Evolutionary conservation across 2,888 invertebrate species (phyloP).

Genomic region (Leptinotarsa tumamoca): DNA sequence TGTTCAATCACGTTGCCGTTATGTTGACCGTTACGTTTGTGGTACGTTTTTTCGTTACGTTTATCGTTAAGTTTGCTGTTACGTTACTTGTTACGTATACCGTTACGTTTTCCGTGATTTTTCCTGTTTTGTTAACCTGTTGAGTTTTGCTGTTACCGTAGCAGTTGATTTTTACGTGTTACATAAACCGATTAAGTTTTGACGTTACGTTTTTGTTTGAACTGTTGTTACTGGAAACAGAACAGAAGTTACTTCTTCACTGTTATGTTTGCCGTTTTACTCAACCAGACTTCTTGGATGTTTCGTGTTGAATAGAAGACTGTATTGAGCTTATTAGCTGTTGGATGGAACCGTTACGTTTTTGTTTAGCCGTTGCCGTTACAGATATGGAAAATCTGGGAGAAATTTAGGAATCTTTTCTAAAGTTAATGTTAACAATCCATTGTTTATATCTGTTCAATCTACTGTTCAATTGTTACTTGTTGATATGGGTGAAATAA

Average conservation of each 20-base stretch:
- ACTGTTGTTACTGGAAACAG: background rate
- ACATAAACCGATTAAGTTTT: background rate
- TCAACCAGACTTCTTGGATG: conserved; percentile 10
- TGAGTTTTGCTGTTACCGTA: background rate
- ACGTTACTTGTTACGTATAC: background rate
- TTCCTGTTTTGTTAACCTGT: background rate
- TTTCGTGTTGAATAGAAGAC: background rate
- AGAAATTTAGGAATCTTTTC: background rate
- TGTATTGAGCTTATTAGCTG: background rate
- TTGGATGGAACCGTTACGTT: conserved; percentile 22
- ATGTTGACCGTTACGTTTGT: background rate
- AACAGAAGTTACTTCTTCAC: conserved; percentile 7
- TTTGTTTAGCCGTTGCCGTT: conserved; percentile 14
- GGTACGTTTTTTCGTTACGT: background rate
- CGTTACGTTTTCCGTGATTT: conserved; percentile 4
- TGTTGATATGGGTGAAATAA: background rate
- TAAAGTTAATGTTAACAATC: background rate
- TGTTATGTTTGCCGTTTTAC: conserved; percentile 11
- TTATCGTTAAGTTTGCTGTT: conserved; percentile 13
- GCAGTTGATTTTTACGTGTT: background rate
- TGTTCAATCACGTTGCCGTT: background rate
- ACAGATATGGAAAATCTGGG: background rate
- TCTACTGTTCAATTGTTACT: background rate
- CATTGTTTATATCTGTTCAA: background rate
- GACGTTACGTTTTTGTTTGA: conserved; percentile 8